These are phyloP conservation scores for Montipora capitata DNA, from an alignment of 92 coral and sea anemone species.

Conservation along the genomic window DNA sequence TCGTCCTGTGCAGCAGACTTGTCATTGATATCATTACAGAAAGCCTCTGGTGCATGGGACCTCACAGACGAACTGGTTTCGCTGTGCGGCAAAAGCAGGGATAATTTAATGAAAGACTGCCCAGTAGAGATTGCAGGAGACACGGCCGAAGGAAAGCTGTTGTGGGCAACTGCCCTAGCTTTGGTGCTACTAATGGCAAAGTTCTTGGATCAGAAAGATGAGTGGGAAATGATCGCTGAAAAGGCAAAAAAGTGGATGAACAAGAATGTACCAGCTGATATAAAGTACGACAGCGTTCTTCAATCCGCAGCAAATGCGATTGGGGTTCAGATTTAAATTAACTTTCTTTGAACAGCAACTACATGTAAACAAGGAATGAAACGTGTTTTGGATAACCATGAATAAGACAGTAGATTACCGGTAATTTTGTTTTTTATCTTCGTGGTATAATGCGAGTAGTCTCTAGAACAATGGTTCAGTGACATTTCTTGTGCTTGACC, in stretches of 20 bases:
- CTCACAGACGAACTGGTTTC: constrained; percentile 71
- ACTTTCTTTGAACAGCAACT: background rate
- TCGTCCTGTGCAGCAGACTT: background rate
- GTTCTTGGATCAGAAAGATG: constrained; percentile 72
- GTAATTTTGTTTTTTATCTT: too few species aligned
- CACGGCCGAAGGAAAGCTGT: constrained; percentile 53
- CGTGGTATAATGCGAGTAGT: too few species aligned
- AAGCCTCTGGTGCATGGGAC: constrained; percentile 93
- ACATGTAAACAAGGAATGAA: too few species aligned
- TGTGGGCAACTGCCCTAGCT: constrained; percentile 90
- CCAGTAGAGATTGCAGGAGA: constrained; percentile 62
- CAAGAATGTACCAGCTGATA: constrained; percentile 49
- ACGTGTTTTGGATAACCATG: too few species aligned
- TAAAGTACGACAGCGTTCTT: constrained; percentile 4
- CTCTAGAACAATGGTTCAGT: too few species aligned
- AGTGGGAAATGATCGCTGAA: constrained; percentile 90
- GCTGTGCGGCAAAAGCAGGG: constrained; percentile 56
- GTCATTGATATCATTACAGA: constrained; percentile 77
- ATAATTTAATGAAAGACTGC: constrained; percentile 62
- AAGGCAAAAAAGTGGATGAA: constrained; percentile 88
- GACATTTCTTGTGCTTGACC: too few species aligned
- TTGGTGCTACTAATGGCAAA: constrained; percentile 66
- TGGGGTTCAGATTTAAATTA: constrained; percentile 11
- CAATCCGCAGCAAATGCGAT: constrained; percentile 13
- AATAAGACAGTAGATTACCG: too few species aligned